These are phyloP conservation scores for Cettia cetti DNA, from an alignment of 2,113 vertebrate species.

Conservation along the genomic window DNA sequence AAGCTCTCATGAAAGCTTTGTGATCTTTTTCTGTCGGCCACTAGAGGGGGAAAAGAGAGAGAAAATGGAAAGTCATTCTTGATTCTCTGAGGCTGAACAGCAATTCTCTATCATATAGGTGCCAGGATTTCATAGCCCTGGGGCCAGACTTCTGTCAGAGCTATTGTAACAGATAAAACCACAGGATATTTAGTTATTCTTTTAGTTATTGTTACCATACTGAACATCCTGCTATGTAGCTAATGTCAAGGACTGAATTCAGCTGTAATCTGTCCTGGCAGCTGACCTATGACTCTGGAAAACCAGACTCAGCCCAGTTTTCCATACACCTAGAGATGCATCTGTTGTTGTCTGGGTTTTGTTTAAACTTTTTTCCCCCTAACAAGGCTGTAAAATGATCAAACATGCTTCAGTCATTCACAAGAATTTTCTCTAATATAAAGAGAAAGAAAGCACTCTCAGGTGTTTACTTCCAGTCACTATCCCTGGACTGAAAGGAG, in stretches of 20 bases:
- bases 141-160: not conserved
- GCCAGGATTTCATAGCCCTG: not conserved
- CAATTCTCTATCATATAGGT: not conserved
- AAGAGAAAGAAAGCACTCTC: not conserved
- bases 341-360: not conserved
- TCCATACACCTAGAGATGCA: not conserved
- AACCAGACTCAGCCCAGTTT: not conserved
- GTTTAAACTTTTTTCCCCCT: not conserved
- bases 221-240: not conserved
- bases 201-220: not conserved
- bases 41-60: slow-evolving; percentile 41
- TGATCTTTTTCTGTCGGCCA: not conserved
- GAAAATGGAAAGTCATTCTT: not conserved
- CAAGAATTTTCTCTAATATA: not conserved
- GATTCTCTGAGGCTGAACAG: not conserved
- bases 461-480: not conserved
- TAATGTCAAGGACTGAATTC: not conserved
- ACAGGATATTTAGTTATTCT: not conserved
- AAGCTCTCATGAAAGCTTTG: not conserved
- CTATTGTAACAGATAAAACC: not conserved
- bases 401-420: not conserved
- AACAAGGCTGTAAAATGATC: not conserved
- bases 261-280: not conserved
- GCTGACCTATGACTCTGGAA: not conserved
- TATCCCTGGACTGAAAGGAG: not conserved